Evolutionary conservation across 2,113 vertebrate genomes (phyloP).

Genomic region (Oceanodroma tethys): DNA sequence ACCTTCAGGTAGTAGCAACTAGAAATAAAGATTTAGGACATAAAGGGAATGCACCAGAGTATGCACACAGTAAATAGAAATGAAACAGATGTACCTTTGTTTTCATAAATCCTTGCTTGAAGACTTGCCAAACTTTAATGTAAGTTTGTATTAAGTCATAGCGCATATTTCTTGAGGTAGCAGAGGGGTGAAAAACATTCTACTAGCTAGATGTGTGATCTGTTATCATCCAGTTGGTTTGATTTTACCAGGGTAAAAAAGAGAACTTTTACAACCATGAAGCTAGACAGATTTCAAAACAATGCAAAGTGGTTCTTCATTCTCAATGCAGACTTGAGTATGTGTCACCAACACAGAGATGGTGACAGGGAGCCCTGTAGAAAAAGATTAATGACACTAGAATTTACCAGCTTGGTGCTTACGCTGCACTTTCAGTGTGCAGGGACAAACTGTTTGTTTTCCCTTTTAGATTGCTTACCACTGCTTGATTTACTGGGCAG

Average conservation of each 20-base stretch:
- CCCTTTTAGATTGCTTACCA: slow-evolving; percentile 45
- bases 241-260: neutral
- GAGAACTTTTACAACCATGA: neutral
- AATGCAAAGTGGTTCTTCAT: slow-evolving; percentile 41
- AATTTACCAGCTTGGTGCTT: slow-evolving; percentile 60
- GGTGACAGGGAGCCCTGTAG: slow-evolving; percentile 44
- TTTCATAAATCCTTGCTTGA: slow-evolving; percentile 18
- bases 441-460: slow-evolving; percentile 66
- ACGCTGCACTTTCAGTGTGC: slow-evolving; percentile 50
- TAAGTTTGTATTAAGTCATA: neutral
- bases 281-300: slow-evolving; percentile 64
- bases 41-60: neutral
- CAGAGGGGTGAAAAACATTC: neutral
- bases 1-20: neutral
- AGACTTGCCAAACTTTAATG: neutral
- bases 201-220: neutral
- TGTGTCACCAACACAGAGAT: neutral
- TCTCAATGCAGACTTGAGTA: slow-evolving; percentile 11
- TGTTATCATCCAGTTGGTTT: slow-evolving; percentile 17
- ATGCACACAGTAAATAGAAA: neutral
- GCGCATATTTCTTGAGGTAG: neutral
- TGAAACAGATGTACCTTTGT: slow-evolving; percentile 3
- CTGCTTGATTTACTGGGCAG: slow-evolving; percentile 65
- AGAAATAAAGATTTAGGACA: neutral
- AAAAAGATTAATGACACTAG: slow-evolving; percentile 68